Evolutionary conservation across 2,888 invertebrate species (phyloP).

Genomic region (Drosophila anomelani): DNA sequence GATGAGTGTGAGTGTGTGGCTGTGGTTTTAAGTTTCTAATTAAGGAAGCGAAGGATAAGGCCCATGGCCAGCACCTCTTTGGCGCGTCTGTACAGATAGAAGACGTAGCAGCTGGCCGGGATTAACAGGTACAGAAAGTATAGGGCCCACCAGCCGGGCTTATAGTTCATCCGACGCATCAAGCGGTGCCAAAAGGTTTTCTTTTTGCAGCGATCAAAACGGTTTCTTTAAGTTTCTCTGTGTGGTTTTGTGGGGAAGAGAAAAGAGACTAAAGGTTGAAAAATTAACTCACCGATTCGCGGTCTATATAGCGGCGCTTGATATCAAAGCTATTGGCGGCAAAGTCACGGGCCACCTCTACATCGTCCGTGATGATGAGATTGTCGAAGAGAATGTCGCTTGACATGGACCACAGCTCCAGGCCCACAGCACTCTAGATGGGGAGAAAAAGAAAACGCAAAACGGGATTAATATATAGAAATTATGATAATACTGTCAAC

Average conservation of each 20-base stretch:
- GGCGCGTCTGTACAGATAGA: slow-evolving; percentile 87
- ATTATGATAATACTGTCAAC: background rate
- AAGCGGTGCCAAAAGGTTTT: slow-evolving; percentile 90
- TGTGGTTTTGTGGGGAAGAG: slow-evolving; percentile 7
- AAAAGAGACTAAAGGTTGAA: background rate
- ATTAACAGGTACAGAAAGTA: slow-evolving; percentile 91
- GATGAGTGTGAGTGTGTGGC: slow-evolving; percentile 32
- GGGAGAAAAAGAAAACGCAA: slow-evolving; percentile 45
- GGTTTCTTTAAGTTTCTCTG: slow-evolving; percentile 29
- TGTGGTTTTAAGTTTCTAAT: slow-evolving; percentile 2
- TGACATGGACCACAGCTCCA: slow-evolving; percentile 99
- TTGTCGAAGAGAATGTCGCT: slow-evolving; percentile 98
- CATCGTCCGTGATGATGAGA: slow-evolving; percentile 94
- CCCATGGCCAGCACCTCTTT: slow-evolving; percentile 87
- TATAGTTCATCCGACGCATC: slow-evolving; percentile 90
- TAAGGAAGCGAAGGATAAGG: slow-evolving; percentile 5
- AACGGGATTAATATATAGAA: background rate
- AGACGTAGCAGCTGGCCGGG: slow-evolving; percentile 89
- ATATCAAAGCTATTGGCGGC: slow-evolving; percentile 93
- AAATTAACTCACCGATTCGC: slow-evolving; percentile 90
- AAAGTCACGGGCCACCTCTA: slow-evolving; percentile 90
- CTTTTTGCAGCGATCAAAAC: slow-evolving; percentile 79
- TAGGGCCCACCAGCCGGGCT: slow-evolving; percentile 92
- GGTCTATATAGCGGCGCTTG: slow-evolving; percentile 92
- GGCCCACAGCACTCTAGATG: slow-evolving; percentile 93